These are phyloP conservation scores for Ladona fulva DNA, from an alignment of 1,140 invertebrate genomes.

Conservation along the genomic window DNA sequence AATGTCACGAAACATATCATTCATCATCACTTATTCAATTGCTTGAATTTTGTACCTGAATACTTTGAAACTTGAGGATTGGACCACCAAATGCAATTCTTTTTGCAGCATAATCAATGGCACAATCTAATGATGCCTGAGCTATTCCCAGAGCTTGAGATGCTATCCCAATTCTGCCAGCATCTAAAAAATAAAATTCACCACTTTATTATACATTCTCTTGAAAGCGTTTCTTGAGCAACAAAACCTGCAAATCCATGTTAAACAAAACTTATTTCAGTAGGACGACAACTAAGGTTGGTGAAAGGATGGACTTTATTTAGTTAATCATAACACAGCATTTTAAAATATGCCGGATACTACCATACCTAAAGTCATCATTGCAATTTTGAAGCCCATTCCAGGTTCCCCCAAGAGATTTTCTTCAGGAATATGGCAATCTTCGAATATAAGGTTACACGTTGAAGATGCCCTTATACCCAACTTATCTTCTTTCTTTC, in stretches of 20 bases:
- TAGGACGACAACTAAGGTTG: too few species aligned
- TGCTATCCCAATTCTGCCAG: slow-evolving; percentile 46
- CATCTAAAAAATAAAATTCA: slow-evolving; percentile 30
- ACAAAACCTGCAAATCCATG: too few species aligned
- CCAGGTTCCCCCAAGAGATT: slow-evolving; percentile 48
- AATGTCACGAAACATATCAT: too few species aligned
- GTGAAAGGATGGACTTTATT: too few species aligned
- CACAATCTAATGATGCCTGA: slow-evolving; percentile 50
- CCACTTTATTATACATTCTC: too few species aligned
- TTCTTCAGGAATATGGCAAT: slow-evolving; percentile 54
- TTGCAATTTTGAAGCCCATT: slow-evolving; percentile 53
- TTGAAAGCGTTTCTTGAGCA: too few species aligned
- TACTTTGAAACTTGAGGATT: slow-evolving; percentile 46
- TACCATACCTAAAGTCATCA: slow-evolving; percentile 37
- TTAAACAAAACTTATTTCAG: too few species aligned
- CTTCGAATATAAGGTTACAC: slow-evolving; percentile 63
- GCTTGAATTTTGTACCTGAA: slow-evolving; percentile 34
- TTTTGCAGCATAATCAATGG: slow-evolving; percentile 49
- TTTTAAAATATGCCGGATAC: neutral
- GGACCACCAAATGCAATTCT: slow-evolving; percentile 46
- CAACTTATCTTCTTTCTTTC: slow-evolving; percentile 62
- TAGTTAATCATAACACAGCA: too few species aligned
- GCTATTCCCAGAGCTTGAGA: slow-evolving; percentile 44
- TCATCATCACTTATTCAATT: too few species aligned
- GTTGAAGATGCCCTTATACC: slow-evolving; percentile 64